Percentiles rank a stretch among this genome's conserved stretches.
phyloP scores from a whole-genome alignment of 1,140 invertebrate genomes.

The Sminthurides bifidus region DNA sequence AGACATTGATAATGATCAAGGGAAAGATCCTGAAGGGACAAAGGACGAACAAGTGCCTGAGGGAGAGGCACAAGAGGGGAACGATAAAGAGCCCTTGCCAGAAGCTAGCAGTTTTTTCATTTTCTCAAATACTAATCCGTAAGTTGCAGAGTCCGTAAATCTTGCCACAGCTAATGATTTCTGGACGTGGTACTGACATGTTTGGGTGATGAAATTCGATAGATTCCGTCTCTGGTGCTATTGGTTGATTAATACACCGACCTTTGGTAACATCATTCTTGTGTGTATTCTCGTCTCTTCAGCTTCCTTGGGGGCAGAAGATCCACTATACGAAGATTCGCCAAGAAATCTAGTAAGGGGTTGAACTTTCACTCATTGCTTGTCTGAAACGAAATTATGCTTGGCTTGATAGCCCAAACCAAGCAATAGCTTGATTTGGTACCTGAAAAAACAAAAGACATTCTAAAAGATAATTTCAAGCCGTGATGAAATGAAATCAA shows the following conservation, averaged over 20 bases:
- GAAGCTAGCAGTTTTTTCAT: constrained; percentile 89
- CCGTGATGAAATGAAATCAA: constrained; percentile 35
- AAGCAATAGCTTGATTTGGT: too few species aligned
- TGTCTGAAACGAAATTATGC: constrained; percentile 39
- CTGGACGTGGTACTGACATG: background rate
- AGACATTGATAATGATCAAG: background rate
- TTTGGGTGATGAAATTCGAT: constrained; percentile 33
- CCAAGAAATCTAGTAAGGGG: constrained; percentile 47
- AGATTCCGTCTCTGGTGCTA: constrained; percentile 6
- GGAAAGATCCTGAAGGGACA: constrained; percentile 5
- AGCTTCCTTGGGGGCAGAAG: constrained; percentile 52
- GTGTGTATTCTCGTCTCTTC: constrained; percentile 46
- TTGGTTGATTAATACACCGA: constrained; percentile 32
- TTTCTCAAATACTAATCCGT: constrained; percentile 89
- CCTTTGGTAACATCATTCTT: constrained; percentile 50
- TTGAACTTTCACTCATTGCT: constrained; percentile 30
- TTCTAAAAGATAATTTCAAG: too few species aligned
- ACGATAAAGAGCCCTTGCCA: constrained; percentile 66
- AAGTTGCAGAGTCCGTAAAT: constrained; percentile 6
- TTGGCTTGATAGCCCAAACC: too few species aligned
- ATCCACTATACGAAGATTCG: constrained; percentile 44
- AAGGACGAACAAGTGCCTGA: background rate
- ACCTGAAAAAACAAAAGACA: too few species aligned
- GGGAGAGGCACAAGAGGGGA: constrained; percentile 20
- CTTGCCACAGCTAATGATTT: background rate